These are phyloP conservation scores for Keiferia lycopersicella DNA, from an alignment of 2,888 invertebrate genomes.

Conservation along the genomic window DNA sequence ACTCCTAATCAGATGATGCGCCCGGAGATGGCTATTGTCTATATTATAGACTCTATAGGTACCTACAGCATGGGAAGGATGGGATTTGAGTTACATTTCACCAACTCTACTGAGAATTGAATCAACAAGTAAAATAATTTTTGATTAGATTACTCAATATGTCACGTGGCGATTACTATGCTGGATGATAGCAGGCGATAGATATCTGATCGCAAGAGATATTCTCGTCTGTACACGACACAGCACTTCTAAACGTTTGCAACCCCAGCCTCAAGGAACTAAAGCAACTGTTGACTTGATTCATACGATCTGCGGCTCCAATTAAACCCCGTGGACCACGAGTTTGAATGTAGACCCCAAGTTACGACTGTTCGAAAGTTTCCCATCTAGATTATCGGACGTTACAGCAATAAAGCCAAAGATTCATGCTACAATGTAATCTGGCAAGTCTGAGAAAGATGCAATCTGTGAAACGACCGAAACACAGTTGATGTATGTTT, in stretches of 20 bases:
- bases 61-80: too few species aligned
- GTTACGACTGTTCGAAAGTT: constrained; percentile 23
- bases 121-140: too few species aligned
- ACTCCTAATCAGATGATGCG: too few species aligned
- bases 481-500: constrained; percentile 18
- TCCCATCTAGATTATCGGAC: constrained; percentile 17
- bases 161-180: too few species aligned
- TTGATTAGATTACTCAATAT: too few species aligned
- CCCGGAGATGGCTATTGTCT: too few species aligned
- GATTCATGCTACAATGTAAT: constrained; percentile 18
- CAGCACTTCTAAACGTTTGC: constrained; percentile 1
- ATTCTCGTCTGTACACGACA: not conserved
- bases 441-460: constrained; percentile 21
- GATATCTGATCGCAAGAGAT: not conserved
- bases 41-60: too few species aligned
- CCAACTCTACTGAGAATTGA: too few species aligned
- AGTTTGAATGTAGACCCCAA: constrained; percentile 26
- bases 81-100: too few species aligned
- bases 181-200: not conserved
- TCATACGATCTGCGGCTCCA: constrained; percentile 49
- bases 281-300: constrained; percentile 52
- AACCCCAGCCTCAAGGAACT: constrained; percentile 11
- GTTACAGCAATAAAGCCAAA: constrained; percentile 6
- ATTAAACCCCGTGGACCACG: constrained; percentile 28
- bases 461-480: constrained; percentile 15